Evolutionary conservation across 2,113 vertebrate species (phyloP).

Genomic region (Mungos mungo): DNA sequence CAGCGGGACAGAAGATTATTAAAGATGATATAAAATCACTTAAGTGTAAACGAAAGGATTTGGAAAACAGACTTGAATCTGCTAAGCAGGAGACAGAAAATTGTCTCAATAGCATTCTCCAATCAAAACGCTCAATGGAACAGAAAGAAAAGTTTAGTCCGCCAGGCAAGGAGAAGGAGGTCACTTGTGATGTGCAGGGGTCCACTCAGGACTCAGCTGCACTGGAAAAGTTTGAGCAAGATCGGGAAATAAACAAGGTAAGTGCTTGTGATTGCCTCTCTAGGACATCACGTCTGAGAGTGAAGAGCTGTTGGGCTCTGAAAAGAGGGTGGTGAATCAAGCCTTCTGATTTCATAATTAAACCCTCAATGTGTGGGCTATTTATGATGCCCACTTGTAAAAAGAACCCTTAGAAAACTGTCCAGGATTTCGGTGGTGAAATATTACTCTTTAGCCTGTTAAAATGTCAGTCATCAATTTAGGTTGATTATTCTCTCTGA

Average conservation of each 20-base stretch:
- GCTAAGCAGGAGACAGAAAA: slow-evolving; percentile 76
- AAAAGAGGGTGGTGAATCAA: slow-evolving; percentile 51
- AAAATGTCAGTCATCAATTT: slow-evolving; percentile 65
- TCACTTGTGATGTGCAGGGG: slow-evolving; percentile 51
- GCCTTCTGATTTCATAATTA: slow-evolving; percentile 70
- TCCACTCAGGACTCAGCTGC: slow-evolving; percentile 53
- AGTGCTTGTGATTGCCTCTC: slow-evolving; percentile 68
- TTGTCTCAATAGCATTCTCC: slow-evolving; percentile 67
- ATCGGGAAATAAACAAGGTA: slow-evolving; percentile 73
- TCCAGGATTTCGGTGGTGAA: slow-evolving; percentile 47
- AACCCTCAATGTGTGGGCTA: slow-evolving; percentile 38
- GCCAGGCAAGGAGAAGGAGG: slow-evolving; percentile 41
- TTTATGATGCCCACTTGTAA: slow-evolving; percentile 56
- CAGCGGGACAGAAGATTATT: slow-evolving; percentile 80
- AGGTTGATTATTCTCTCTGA: slow-evolving; percentile 70
- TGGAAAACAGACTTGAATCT: slow-evolving; percentile 80
- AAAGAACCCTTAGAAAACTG: slow-evolving; percentile 54
- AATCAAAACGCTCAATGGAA: slow-evolving; percentile 67
- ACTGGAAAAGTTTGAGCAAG: slow-evolving; percentile 52
- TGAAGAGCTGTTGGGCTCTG: slow-evolving; percentile 50
- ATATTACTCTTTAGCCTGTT: slow-evolving; percentile 37
- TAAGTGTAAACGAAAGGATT: slow-evolving; percentile 76
- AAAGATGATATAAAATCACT: slow-evolving; percentile 82
- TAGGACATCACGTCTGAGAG: background rate
- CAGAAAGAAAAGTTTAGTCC: slow-evolving; percentile 38